phyloP scores from a whole-genome alignment of 2,113 vertebrate genomes.

The Saccopteryx bilineata region DNA sequence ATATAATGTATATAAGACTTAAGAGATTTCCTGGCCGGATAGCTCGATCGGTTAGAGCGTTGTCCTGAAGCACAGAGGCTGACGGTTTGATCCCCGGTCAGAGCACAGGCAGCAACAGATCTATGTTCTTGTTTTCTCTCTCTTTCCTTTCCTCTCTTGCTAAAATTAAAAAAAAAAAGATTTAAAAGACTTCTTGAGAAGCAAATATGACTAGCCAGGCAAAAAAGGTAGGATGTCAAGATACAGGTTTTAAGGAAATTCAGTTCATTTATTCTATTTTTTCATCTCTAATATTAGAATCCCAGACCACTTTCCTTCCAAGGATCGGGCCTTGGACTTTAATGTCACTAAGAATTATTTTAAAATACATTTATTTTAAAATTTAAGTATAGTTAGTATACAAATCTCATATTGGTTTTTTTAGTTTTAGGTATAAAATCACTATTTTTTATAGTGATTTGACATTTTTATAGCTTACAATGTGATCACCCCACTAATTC shows the following conservation, averaged over 20 bases:
- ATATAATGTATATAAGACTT: neutral
- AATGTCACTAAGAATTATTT: constrained; percentile 20
- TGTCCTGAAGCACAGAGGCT: no score
- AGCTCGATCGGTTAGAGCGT: no score
- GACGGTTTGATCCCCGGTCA: no score
- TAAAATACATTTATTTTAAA: neutral
- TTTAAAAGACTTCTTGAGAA: neutral
- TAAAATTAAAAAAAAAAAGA: neutral
- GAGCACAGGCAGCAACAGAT: no score
- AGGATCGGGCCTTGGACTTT: neutral
- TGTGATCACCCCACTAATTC: neutral
- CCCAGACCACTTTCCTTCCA: neutral
- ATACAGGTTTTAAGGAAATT: neutral
- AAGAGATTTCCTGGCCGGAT: neutral
- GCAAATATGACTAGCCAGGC: neutral
- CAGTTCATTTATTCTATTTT: neutral
- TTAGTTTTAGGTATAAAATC: neutral
- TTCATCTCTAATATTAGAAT: neutral
- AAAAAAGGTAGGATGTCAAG: neutral
- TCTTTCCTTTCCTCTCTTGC: no score
- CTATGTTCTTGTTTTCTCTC: no score
- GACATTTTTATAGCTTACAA: neutral
- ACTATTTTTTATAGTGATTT: neutral
- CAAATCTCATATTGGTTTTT: neutral
- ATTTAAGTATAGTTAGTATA: neutral